Base-by-base conservation (phyloP, 2,113 vertebrate species). In the Verasper variegatus region DNA sequence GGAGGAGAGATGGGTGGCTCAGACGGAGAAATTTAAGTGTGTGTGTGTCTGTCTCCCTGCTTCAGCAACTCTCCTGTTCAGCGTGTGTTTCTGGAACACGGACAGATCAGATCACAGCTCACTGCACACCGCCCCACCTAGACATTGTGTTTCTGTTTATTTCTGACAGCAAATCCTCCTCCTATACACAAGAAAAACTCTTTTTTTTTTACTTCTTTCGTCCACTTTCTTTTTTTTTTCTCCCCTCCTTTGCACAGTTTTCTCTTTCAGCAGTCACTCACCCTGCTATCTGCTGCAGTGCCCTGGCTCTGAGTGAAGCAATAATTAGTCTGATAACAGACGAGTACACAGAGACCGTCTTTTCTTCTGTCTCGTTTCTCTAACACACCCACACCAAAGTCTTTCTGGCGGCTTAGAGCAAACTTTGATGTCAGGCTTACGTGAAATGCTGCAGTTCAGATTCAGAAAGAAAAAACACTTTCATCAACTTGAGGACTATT, bases 271-370 rank as follows among this genome's bases (percentile, higher is more conserved):
- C 52, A 61, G 42, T 79, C 35, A 18, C 17, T 60, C 58, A 60
- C 8, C 71, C 63, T 68, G 72, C 51, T 47, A 7, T 74, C 61
- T 58, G 54, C 74, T 60, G 54, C 42, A 18, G 47, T 7, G 37
- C 56, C 23, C 27, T 49, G 57, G 23, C 27, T 81, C 65, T 42
- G 64, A 68, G 57, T 74, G 75, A 73, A 76, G 78, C 37, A 82
- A 81, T 84, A 91, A 91, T 90, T 81, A 87, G 82, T 69, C 54
- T 68, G 75, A 84, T 86, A 84, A 74, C 68, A 73, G 47, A 23
- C 15, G 11, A 12, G 21, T 27, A 37, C 58, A 35, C 35, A 20
- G 27, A 1, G 47, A 57, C 15, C 18, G 24, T 72, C 61, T 56
- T 60, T 59, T 27, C 35, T n/a, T 62, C 58, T 61, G 49, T 61